Base-by-base conservation (phyloP, 2,888 invertebrate species). In the Mythimna vitellina region DNA sequence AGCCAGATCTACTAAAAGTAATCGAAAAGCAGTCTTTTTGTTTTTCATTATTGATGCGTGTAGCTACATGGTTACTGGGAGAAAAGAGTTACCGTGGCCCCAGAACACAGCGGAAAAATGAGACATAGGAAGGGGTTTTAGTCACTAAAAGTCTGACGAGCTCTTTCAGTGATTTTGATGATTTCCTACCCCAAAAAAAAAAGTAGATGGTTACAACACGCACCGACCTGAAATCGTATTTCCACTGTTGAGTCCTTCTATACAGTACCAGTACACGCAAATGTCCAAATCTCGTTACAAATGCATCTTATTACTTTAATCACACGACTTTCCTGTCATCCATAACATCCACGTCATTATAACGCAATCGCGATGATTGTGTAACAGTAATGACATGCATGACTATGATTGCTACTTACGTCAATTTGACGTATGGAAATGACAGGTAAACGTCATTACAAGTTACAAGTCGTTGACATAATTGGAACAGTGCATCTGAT, bases 331-430 rank as follows among this genome's bases (percentile, higher is more conserved):
- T 56, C 49, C 32, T 56, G 60, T 25, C 32, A 70, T 32, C 58
- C 54, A 29, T 65, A 56, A 42, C 38, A 46, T 32, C 20, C 53
- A 57, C 49, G 56, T 38, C 51, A 25, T 58, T 67, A 67, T 54
- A 66, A 32, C 63, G 72, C 72, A 72, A 73, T 35, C 22, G 35
- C 60, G 32, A 17, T 29, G 20, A 58, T 80, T 53, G 63, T 51
- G 70, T 35, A 64, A 80, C 9, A 29, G 17, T 78, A 78, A 74
- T 77, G 70, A 17, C 64, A 62, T 61, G 6, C 8, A 20, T 61
- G 58, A 64, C 78, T 29, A 29, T 29, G 29, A 70, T 63, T 70
- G 29, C 25, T 49, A 65, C 53, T 74, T 58, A 65, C n/a, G 58
- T 54, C 67, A 60, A 53, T 17, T 75, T 54, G 62, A 42, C 51